Evolutionary conservation across 2,888 invertebrate species (phyloP).

Genomic region (Agrochola circellaris): DNA sequence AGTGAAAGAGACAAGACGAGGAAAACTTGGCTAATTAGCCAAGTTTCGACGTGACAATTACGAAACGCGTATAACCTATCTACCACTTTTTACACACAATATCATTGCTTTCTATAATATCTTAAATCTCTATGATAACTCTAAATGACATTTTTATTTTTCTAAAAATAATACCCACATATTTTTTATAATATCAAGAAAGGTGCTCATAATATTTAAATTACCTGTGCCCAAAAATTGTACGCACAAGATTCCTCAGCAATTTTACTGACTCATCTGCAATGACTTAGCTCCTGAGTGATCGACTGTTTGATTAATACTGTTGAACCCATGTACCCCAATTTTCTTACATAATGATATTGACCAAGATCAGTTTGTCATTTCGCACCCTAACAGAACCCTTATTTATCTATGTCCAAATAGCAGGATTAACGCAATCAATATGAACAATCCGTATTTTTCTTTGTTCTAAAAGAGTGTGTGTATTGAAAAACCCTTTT

Average conservation of each 20-base stretch:
- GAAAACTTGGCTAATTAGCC: too few species aligned
- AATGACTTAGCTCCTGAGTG: conserved; percentile 12
- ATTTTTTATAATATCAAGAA: background rate
- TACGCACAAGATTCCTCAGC: background rate
- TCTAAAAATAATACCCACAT: background rate
- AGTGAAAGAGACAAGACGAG: too few species aligned
- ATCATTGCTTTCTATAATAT: too few species aligned
- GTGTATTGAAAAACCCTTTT: background rate
- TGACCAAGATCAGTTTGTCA: conserved; percentile 42
- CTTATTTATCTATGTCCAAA: conserved; percentile 47
- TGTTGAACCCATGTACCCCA: conserved; percentile 18
- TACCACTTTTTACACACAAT: too few species aligned
- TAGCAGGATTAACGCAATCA: conserved; percentile 25
- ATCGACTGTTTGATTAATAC: conserved; percentile 52
- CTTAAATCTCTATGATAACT: too few species aligned
- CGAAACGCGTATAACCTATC: too few species aligned
- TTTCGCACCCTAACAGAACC: conserved; percentile 37
- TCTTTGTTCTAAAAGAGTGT: background rate
- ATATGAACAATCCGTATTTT: conserved; percentile 18
- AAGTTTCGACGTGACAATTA: too few species aligned
- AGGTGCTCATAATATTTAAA: background rate
- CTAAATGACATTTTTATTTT: background rate
- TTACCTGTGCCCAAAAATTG: background rate
- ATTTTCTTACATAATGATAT: conserved; percentile 49
- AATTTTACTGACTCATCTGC: conserved; percentile 19